Evolutionary conservation across 2,888 invertebrate genomes (phyloP), one percentile per base, ranked within the genome.

Genomic region (Bibio marci): DNA sequence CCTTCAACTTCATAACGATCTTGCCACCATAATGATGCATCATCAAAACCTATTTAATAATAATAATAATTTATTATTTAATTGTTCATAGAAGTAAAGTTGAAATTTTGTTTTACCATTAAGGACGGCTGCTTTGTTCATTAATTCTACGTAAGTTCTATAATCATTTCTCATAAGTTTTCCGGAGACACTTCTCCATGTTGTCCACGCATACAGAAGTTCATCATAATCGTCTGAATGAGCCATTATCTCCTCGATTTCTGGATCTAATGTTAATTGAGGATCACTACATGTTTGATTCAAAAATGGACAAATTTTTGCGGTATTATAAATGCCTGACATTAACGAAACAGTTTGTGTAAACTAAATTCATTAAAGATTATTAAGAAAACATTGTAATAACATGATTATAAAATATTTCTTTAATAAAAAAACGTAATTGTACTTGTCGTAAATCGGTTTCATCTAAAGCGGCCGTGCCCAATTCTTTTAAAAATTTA

Each of bases 91-190:
- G n/a, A n/a, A n/a, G n/a, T n/a, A n/a, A n/a, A n/a, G n/a, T n/a
- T n/a, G n/a, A n/a, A n/a, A n/a, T n/a, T n/a, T n/a, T n/a, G n/a
- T n/a, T n/a, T n/a, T n/a, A n/a, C n/a, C n/a, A n/a, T n/a, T n/a
- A n/a, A n/a, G n/a, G n/a, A n/a, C n/a, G n/a, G 69, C 65, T 0
- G 66, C 69, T 46, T 64, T 56, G 48, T 72, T 71, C 25, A 62
- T 62, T n/a, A 70, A 53, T 13, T 56, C 50, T 2, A 70, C 65
- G 45, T 67, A 69, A 44, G 55, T 52, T 40, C 56, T 52, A 49
- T 64, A 73, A 18, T 56, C 41, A 1, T 55, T 42, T 35, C 60
- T 54, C 52, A 71, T 66, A 44, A 59, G 54, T 33, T 53, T 59
- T 2, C 72, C 72, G 2, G 66, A 58, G 1, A 49, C 61, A 42